Evolutionary conservation across 2,888 invertebrate genomes (phyloP), one percentile per base, ranked within the genome.

Genomic region (Drosophila pseudotakahashii): DNA sequence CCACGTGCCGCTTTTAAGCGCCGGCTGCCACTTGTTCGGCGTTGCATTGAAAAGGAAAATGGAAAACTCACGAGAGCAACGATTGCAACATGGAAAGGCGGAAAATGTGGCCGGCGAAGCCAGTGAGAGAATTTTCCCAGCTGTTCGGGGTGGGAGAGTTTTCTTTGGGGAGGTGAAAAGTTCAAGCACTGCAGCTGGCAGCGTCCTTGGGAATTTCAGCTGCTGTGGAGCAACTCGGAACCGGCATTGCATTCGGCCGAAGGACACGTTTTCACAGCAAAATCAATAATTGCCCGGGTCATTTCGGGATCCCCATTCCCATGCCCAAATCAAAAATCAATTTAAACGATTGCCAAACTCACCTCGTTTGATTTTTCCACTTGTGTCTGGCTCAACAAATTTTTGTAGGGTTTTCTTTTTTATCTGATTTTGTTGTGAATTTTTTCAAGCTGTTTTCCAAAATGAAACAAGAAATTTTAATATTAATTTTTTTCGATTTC

Each of bases 261-360:
- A 88, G 88, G 85, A 81, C 88, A 81, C 72, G 34, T 34, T 75
- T 62, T 2, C 9, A 50, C 73, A 69, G 80, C 63, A 68, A 84
- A 84, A 85, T 85, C 84, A 76, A 85, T 85, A 86, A 50, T 58
- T 59, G 44, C 57, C 60, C 42, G 48, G 16, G 62, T 61, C 47
- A 41, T n/a, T 62, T 13, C 13, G 60, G 32, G 34, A n/a, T 26
- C 54, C 50, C 34, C 10, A 14, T 16, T 39, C 26, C 26, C 26
- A 6, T 4, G 26, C 37, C n/a, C 37, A 42, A 19, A 16, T 42
- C 41, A 34, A 55, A 75, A 68, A 64, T 64, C 42, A 57, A 45
- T 69, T 58, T 52, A 57, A 41, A 11, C 45, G 57, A 60, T 81
- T 78, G 72, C 69, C 37, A 73, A 80, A 76, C 66, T 69, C 53